phyloP scores from a whole-genome alignment of 2,113 vertebrate species.

The Emydocephalus ijimae region DNA sequence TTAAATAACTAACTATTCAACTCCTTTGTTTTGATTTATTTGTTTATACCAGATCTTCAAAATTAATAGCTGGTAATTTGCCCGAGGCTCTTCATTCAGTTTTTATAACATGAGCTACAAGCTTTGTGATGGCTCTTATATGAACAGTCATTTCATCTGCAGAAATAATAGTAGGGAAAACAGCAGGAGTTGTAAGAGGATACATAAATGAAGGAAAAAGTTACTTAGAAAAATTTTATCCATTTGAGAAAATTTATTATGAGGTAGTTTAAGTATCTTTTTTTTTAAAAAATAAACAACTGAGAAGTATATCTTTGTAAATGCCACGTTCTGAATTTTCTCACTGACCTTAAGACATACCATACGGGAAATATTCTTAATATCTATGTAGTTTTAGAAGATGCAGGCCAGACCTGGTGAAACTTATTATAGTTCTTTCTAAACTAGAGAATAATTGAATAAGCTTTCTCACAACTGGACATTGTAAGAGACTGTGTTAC shows the following conservation, averaged over 20 bases:
- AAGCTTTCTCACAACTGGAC: background rate
- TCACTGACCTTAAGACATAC: background rate
- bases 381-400: background rate
- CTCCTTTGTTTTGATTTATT: slow-evolving; percentile 62
- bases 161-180: background rate
- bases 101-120: slow-evolving; percentile 5
- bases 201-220: background rate
- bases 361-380: background rate
- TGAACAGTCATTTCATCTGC: background rate
- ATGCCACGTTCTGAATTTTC: background rate
- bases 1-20: slow-evolving; percentile 69
- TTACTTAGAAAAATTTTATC: background rate
- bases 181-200: background rate
- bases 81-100: slow-evolving; percentile 48
- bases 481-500: background rate
- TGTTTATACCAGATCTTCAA: slow-evolving; percentile 40
- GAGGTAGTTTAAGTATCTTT: slow-evolving; percentile 9
- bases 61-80: slow-evolving; percentile 60
- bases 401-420: background rate
- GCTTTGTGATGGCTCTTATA: slow-evolving; percentile 31
- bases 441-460: background rate
- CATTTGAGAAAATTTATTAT: slow-evolving; percentile 17
- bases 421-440: background rate
- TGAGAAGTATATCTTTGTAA: background rate
- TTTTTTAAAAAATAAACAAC: background rate